Percentiles rank a stretch among this genome's conserved stretches.
Conservation (phyloP, 2,797 vertebrate species). For the Apogon talboti region DNA sequence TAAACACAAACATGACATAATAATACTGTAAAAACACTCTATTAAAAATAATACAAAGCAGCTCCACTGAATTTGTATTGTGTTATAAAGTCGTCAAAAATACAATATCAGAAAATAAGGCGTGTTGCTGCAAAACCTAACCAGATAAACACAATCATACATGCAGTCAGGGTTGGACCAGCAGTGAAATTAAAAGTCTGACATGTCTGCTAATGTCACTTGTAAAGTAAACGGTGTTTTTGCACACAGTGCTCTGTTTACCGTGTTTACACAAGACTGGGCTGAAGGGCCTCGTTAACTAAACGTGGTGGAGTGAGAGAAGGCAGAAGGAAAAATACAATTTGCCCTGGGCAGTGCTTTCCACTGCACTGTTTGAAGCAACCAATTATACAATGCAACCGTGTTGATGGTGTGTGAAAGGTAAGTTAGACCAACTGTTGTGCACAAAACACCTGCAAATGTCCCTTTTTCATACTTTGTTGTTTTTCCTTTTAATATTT, state of each 20-base stretch:
- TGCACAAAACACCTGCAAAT: conserved; percentile 45
- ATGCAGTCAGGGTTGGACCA: neutral
- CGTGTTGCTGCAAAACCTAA: too few species aligned
- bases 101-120: neutral
- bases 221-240: conserved; percentile 22
- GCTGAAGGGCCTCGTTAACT: conserved; percentile 53
- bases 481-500: conserved; percentile 7
- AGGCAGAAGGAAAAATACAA: conserved; percentile 55
- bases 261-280: conserved; percentile 28
- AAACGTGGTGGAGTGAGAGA: conserved; percentile 50
- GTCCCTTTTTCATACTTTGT: conserved; percentile 3
- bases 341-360: conserved; percentile 56
- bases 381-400: conserved; percentile 57
- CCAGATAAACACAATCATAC: neutral
- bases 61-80: neutral
- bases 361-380: conserved; percentile 54
- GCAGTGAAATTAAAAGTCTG: conserved; percentile 7
- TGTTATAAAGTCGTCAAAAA: conserved; percentile 3
- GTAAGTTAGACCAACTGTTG: conserved; percentile 39
- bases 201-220: conserved; percentile 21
- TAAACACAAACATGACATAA: conserved; percentile 3
- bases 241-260: conserved; percentile 32
- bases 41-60: neutral
- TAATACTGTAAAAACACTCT: too few species aligned
- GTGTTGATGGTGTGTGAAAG: conserved; percentile 51